Evolutionary conservation across 2,113 vertebrate genomes (phyloP).

Genomic region (Megaceryle maxima): DNA sequence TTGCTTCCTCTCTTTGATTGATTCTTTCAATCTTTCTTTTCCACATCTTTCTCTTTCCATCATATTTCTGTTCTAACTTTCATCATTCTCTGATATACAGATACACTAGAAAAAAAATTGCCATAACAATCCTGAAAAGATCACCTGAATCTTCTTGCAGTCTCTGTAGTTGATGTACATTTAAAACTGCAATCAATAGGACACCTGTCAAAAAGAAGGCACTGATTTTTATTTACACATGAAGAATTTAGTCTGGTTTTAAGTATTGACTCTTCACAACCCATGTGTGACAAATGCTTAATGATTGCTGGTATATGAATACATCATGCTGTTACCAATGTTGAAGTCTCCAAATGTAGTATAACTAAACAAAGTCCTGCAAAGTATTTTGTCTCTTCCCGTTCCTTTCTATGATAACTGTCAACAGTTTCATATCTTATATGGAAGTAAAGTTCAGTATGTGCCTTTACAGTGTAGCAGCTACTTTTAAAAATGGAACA

Average conservation of each 20-base stretch:
- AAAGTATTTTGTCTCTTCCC: background rate
- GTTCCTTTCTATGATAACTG: background rate
- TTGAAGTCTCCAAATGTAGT: background rate
- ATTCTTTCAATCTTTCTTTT: background rate
- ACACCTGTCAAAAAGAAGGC: constrained; percentile 10
- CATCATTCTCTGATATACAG: background rate
- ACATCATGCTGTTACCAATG: background rate
- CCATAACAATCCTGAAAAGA: background rate
- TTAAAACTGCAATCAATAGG: constrained; percentile 17
- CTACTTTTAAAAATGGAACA: background rate
- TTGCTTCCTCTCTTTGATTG: background rate
- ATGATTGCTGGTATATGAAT: background rate
- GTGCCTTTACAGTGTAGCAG: background rate
- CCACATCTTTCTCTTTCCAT: background rate
- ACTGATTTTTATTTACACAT: constrained; percentile 35
- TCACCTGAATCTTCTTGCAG: background rate
- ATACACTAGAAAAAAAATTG: background rate
- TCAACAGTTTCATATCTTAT: background rate
- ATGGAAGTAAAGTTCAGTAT: background rate
- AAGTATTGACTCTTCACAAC: background rate
- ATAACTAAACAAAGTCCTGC: background rate
- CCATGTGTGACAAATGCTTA: background rate
- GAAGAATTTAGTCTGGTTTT: background rate
- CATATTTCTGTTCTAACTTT: background rate
- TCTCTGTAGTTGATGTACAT: background rate